Evolutionary conservation across 2,888 invertebrate species (phyloP).

Genomic region (Sinotaia quadrata): DNA sequence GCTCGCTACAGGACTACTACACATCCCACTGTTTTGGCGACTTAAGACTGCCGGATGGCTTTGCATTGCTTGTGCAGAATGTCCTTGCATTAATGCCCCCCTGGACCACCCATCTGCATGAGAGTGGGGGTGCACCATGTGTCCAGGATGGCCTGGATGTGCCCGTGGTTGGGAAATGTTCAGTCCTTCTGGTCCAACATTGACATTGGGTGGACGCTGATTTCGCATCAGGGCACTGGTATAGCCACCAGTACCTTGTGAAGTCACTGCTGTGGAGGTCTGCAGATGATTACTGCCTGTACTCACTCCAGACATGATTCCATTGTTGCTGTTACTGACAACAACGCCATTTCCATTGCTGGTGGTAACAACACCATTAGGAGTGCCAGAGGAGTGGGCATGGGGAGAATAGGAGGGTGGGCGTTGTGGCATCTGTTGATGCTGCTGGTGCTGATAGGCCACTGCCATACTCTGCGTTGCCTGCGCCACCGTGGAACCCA

Average conservation of each 20-base stretch:
- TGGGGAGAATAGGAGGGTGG: constrained; percentile 50
- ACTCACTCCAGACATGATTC: background rate
- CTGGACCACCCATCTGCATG: constrained; percentile 8
- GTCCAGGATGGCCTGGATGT: constrained; percentile 73
- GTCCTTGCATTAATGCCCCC: constrained; percentile 33
- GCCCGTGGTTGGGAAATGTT: constrained; percentile 73
- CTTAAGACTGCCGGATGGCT: constrained; percentile 36
- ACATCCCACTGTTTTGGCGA: background rate
- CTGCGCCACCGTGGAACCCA: constrained; percentile 25
- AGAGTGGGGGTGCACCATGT: constrained; percentile 12
- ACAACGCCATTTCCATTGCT: constrained; percentile 43
- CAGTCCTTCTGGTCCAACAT: constrained; percentile 76
- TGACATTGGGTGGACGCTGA: constrained; percentile 78
- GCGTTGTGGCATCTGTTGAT: constrained; percentile 42
- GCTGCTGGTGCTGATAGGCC: constrained; percentile 22
- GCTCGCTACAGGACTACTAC: background rate
- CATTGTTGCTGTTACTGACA: constrained; percentile 17
- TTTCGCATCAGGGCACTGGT: constrained; percentile 69
- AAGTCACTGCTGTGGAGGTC: constrained; percentile 21
- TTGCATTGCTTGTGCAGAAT: constrained; percentile 35
- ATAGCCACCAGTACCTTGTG: constrained; percentile 45
- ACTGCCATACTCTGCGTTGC: constrained; percentile 22
- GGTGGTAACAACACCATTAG: constrained; percentile 39
- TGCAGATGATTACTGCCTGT: constrained; percentile 7
- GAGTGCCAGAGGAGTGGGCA: constrained; percentile 41